Evolutionary conservation across 2,797 vertebrate species (phyloP), one percentile per base, ranked within the genome.

Genomic region (Oryzias dopingdopingensis): DNA sequence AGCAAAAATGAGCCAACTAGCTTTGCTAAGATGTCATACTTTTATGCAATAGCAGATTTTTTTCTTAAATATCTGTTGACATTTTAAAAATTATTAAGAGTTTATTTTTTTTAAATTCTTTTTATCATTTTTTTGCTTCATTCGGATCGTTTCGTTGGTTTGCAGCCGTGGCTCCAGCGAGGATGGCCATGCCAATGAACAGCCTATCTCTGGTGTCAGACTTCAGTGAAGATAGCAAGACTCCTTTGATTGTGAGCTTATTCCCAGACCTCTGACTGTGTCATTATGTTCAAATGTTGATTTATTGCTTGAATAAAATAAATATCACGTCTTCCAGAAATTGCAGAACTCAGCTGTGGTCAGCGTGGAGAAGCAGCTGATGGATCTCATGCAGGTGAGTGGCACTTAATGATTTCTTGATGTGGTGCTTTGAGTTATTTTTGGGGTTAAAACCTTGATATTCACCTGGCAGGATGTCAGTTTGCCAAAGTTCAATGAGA

Each of bases 361-460:
- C 1, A 93, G 89, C 59, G 74, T 94, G 0, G 85, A 93, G 87
- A 91, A 94, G 24, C 91, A 94, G 3, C 90, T 95, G 78, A 93
- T 89, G 80, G 90, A 92, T 3, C 54, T 95, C 61, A 78, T 96
- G 54, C 74, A 89, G 94, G 95, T 96, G 83, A 78, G 62, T 52
- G 5, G 4, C 4, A 0, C 26, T 58, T 32, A 5, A 6, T 15
- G 0, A 54, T 5, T 3, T 16, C 3, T 42, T 5, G 4, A 13
- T 48, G 18, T 3, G 43, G 0, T 15, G 23, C 15, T 10, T 49
- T 8, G 26, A 47, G 22, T 24, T 40, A 29, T 0, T 52, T 14
- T 29, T 48, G 41, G 4, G 3, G 0, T 16, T 26, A 15, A 47
- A 14, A 2, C 49, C 5, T 50, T 2, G 4, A 14, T 2, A 0